phyloP scores from a whole-genome alignment of 2,113 vertebrate species.

The Aleadryas rufinucha region DNA sequence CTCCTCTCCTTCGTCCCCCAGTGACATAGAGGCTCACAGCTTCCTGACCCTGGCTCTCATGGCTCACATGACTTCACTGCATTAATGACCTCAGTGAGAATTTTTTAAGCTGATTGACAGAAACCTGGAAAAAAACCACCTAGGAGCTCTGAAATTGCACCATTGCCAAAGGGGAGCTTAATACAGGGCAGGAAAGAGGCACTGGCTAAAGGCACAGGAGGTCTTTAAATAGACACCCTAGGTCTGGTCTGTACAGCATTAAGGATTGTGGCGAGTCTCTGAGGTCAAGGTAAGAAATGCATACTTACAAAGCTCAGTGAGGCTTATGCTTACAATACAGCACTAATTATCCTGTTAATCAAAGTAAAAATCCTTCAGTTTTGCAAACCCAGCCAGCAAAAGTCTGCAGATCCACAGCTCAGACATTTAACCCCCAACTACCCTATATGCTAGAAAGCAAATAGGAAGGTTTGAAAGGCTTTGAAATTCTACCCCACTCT shows the following conservation, averaged over 20 bases:
- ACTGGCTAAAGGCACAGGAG: neutral
- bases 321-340: neutral
- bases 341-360: conserved; percentile 38
- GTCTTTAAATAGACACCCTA: neutral
- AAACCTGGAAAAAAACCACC: neutral
- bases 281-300: conserved; percentile 11
- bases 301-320: neutral
- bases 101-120: conserved; percentile 50
- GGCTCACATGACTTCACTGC: neutral
- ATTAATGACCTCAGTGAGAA: conserved; percentile 28
- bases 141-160: neutral
- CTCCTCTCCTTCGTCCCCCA: neutral
- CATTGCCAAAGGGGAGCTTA: neutral
- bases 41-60: conserved; percentile 2
- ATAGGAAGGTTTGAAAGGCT: neutral
- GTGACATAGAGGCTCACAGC: neutral
- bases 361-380: conserved; percentile 29
- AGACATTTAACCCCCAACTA: neutral
- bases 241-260: neutral
- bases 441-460: neutral
- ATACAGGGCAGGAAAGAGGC: neutral
- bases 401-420: neutral
- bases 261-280: neutral
- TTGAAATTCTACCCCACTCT: neutral
- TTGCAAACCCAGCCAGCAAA: neutral